Base-by-base conservation (phyloP, 2,888 invertebrate genomes). In the Caenorhabditis plicata region DNA sequence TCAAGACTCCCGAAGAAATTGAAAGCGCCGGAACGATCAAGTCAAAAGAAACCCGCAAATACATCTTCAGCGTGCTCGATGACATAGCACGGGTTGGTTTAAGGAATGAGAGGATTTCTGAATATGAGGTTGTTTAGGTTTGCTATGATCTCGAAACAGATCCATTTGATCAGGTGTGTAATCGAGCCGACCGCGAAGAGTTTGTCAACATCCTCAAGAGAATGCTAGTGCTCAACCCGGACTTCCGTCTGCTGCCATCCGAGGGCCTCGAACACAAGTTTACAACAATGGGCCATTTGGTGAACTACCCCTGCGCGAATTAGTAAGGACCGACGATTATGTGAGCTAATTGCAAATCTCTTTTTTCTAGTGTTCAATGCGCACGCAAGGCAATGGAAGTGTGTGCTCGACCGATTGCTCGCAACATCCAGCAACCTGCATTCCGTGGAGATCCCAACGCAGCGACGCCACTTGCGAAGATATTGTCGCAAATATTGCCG, bases 41-140 rank as follows among this genome's bases (percentile, higher is more conserved):
- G 85, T 94, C 95, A 68, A 99, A 98, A 85, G 98, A 99, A 85
- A 96, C 96, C 4, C 86, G 98, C 80, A 98, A 99, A 84, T 99
- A 98, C 83, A 95, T 98, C 78, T 98, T 99, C 85, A 96, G 96
- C 85, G 94, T 94, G 84, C 86, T 99, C 73, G 98, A 99, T 82
- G 98, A 98, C 83, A 96, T 99, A 82, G 81, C 81, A 39, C 82
- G 82, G 76, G 83, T n/a, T n/a, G n/a, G n/a, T n/a, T n/a, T n/a
- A n/a, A n/a, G n/a, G n/a, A n/a, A n/a, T n/a, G n/a, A n/a, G n/a
- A n/a, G n/a, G n/a, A n/a, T n/a, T n/a, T n/a, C n/a, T n/a, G n/a
- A n/a, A n/a, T n/a, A n/a, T n/a, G n/a, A n/a, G n/a, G n/a, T n/a
- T n/a, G n/a, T n/a, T n/a, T n/a, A n/a, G n/a, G n/a, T 84, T 68